phyloP scores from a whole-genome alignment of 1,140 invertebrate genomes.

The Araneus ventricosus region DNA sequence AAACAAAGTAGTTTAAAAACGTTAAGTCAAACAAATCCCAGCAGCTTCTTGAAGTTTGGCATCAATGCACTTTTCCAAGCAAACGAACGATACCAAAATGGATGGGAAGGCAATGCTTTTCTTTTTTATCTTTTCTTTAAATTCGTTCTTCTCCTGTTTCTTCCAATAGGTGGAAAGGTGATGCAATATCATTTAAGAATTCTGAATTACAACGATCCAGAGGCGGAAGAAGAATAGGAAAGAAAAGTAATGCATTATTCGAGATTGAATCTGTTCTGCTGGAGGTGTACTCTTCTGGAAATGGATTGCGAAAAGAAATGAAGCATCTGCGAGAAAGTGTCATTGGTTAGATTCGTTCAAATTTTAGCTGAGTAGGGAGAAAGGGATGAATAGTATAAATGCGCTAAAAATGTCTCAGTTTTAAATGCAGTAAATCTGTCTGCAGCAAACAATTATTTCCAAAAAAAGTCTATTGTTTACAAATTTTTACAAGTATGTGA shows the following conservation, averaged over 20 bases:
- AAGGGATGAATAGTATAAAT: no score
- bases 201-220: neutral
- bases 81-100: neutral
- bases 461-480: no score
- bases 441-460: no score
- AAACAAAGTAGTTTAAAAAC: neutral
- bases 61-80: neutral
- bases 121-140: neutral
- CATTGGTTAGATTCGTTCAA: neutral
- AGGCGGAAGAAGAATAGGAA: neutral
- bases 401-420: no score
- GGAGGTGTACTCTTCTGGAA: neutral
- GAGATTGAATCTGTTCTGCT: neutral
- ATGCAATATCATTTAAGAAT: slow-evolving; percentile 43
- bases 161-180: neutral
- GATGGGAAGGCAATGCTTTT: neutral
- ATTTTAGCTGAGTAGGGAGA: no score
- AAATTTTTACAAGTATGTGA: no score
- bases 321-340: neutral
- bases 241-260: neutral
- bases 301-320: neutral
- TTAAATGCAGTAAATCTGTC: no score
- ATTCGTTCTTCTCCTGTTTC: neutral
- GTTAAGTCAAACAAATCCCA: slow-evolving; percentile 33
- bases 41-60: neutral